Base-by-base conservation (phyloP, 2,888 invertebrate genomes). In the Oscheius onirici region DNA sequence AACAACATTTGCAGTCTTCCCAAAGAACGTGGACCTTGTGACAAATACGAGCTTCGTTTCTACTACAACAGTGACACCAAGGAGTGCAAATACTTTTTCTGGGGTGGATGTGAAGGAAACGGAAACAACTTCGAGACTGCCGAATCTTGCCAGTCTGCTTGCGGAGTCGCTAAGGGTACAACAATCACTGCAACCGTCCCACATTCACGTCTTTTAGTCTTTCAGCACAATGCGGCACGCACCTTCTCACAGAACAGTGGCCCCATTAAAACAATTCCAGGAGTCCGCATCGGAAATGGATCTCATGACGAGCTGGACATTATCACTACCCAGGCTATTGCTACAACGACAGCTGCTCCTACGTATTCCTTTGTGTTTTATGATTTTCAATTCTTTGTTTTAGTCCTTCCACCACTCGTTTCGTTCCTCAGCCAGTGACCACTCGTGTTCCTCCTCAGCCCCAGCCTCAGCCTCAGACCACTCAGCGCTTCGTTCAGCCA, bases 11-110 rank as follows among this genome's bases (percentile, higher is more conserved):
- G 84, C 58, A 52, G 65, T 0, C 69, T 84, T 70, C 82, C 85
- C 43, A 88, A 87, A 72, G 87, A 88, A 24, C 78, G 87, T 11
- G 87, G 87, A 66, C 84, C 87, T 6, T 88, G 87, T 69, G 87
- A 88, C 69, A 81, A 83, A 34, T 87, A 86, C 71, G 84, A 87
- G 69, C 80, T 87, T 10, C 76, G 86, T 10, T 83, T 83, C 75
- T 83, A 81, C 75, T 83, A 71, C 80, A 83, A 83, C 69, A 46
- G 72, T 15, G 80, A 79, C 22, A 67, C 76, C 46, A 79, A 80
- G 28, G 63, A 63, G 17, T 63, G 63, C 63, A 63, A 69, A 51
- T 46, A 60, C 3, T 80, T 80, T 74, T 67, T 49, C 44, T 80
- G 75, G 55, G 74, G 77, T 17, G 87, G 87, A 54, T 87, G 87